Conservation (phyloP, 1,140 invertebrate species). For the Nephila pilipes region DNA sequence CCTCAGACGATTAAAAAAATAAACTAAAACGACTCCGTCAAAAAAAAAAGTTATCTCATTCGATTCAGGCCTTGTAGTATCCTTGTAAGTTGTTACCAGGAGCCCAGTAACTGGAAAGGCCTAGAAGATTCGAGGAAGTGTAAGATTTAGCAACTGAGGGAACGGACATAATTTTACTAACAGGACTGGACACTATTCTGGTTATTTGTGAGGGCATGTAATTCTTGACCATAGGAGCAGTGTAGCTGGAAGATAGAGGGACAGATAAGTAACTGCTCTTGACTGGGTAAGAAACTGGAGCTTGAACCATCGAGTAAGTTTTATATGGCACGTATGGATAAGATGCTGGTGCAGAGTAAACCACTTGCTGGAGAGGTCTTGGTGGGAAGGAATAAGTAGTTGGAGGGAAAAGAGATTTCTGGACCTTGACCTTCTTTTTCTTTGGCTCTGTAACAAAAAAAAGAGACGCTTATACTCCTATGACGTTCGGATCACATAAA, state of each 20-base stretch:
- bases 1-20: neutral
- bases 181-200: neutral
- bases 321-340: neutral
- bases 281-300: neutral
- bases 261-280: neutral
- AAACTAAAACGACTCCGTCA: neutral
- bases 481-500: neutral
- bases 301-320: neutral
- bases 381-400: neutral
- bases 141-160: neutral
- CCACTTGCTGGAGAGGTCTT: neutral
- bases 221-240: neutral
- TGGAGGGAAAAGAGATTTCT: constrained; percentile 12
- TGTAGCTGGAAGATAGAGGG: neutral
- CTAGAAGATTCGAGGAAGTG: neutral
- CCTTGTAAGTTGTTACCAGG: constrained; percentile 6
- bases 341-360: neutral
- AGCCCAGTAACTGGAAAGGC: neutral
- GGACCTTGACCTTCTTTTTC: constrained; percentile 12
- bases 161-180: too few species aligned
- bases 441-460: neutral
- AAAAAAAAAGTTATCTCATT: neutral
- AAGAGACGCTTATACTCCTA: neutral
- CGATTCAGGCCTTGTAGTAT: constrained; percentile 25
- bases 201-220: neutral